These are phyloP conservation scores for Choristoneura rosaceana DNA, from an alignment of 2,888 invertebrate species.

Conservation along the genomic window DNA sequence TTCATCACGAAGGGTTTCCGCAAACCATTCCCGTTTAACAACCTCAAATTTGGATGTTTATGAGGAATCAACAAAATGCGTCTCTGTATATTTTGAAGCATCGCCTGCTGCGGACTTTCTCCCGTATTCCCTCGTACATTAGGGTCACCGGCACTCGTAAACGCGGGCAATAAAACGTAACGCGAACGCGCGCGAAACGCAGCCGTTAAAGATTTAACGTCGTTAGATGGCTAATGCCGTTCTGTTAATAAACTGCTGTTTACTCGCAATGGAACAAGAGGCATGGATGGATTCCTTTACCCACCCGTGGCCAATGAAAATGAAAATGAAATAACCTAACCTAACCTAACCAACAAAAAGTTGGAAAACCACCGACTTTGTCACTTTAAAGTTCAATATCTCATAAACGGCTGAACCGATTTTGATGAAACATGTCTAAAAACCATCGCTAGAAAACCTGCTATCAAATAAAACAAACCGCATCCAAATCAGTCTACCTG, in stretches of 20 bases:
- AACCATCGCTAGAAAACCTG: no score
- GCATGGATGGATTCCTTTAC: no score
- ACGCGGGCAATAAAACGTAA: slow-evolving; percentile 36
- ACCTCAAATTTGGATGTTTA: not conserved
- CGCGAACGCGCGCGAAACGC: slow-evolving; percentile 22
- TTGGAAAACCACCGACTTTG: no score
- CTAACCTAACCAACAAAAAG: no score
- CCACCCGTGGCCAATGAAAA: no score
- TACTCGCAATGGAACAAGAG: not conserved
- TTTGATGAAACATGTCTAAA: no score
- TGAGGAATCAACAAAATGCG: not conserved
- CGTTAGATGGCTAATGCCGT: slow-evolving; percentile 28
- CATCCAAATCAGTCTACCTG: no score
- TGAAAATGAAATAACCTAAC: no score
- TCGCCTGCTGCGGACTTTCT: slow-evolving; percentile 4
- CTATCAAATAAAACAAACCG: no score
- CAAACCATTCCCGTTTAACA: not conserved
- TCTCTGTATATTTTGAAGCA: slow-evolving; percentile 8
- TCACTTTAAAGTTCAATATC: no score
- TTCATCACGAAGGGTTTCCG: not conserved
- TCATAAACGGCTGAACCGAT: no score
- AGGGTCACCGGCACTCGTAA: slow-evolving; percentile 38
- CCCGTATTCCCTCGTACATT: slow-evolving; percentile 16
- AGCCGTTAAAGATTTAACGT: slow-evolving; percentile 39
- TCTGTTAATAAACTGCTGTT: slow-evolving; percentile 28